Evolutionary conservation across 2,113 vertebrate genomes (phyloP).

Genomic region (human (Homo sapiens)): GRCh38 chr4:117976001-117976500

Average conservation of each 20-base stretch:
- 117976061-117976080: background rate
- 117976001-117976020: background rate
- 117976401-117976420: background rate
- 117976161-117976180: background rate
- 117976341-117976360: background rate
- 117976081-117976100: background rate
- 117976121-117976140: background rate
- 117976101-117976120: background rate
- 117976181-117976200: background rate
- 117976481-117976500: background rate
- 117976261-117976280: background rate
- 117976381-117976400: background rate
- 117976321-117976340: background rate
- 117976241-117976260: background rate
- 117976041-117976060: background rate
- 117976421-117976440: background rate
- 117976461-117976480: background rate
- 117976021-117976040: background rate
- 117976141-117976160: background rate
- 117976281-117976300: background rate
- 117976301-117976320: background rate
- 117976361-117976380: background rate
- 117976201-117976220: background rate
- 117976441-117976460: background rate
- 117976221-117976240: background rate